These are phyloP conservation scores for Proales similis DNA, from an alignment of 1,140 invertebrate genomes.

Conservation along the genomic window DNA sequence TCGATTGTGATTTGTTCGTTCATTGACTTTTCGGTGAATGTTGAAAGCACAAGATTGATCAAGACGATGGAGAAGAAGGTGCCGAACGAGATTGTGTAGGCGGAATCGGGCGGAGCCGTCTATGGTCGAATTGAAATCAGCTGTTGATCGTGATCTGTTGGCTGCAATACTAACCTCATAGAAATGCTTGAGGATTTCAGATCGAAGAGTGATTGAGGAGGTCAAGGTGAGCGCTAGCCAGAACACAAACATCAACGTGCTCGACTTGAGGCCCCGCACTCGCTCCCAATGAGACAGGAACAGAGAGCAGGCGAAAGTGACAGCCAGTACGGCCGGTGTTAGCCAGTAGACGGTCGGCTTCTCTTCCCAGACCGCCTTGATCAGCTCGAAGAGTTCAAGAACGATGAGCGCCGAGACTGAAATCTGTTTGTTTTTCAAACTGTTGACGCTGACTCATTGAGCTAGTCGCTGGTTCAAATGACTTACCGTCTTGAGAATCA, in stretches of 20 bases:
- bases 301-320: no score
- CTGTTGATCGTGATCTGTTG: neutral
- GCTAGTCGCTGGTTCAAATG: no score
- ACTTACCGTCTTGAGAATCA: no score
- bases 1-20: neutral
- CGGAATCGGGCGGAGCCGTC: neutral
- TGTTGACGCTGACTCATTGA: no score
- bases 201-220: slow-evolving; percentile 15
- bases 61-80: slow-evolving; percentile 9
- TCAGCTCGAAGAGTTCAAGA: no score
- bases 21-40: slow-evolving; percentile 9
- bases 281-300: slow-evolving; percentile 1
- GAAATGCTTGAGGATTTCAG: slow-evolving; percentile 12
- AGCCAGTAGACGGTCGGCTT: no score
- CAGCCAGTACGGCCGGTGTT: no score
- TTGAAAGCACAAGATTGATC: slow-evolving; percentile 1
- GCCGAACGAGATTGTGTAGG: neutral
- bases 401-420: no score
- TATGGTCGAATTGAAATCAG: neutral
- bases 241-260: slow-evolving; percentile 16
- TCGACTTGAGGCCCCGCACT: slow-evolving; percentile 23
- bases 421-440: no score
- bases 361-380: no score
- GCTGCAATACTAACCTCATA: neutral
- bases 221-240: slow-evolving; percentile 7